Evolutionary conservation across 2,888 invertebrate species (phyloP).

Genomic region (Nephrotoma guestfalica): DNA sequence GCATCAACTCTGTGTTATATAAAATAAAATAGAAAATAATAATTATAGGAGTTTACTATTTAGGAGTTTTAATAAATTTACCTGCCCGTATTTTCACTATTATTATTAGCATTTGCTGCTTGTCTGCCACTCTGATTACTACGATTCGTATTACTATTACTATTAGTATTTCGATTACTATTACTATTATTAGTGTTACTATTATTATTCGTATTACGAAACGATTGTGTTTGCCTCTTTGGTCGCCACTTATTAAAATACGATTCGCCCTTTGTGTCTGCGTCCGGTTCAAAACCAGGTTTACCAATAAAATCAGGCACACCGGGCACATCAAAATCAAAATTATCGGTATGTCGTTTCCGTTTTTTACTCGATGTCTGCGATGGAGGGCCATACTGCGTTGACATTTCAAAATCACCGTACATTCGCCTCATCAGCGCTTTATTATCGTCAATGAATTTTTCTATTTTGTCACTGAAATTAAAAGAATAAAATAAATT

Average conservation of each 20-base stretch:
- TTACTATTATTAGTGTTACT: slow-evolving; percentile 7
- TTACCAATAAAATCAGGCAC: slow-evolving; percentile 42
- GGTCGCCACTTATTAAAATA: slow-evolving; percentile 40
- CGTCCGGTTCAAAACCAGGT: slow-evolving; percentile 28
- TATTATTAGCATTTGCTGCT: slow-evolving; percentile 6
- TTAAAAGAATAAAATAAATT: slow-evolving; percentile 7
- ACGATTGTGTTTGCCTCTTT: slow-evolving; percentile 34
- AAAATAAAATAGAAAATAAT: background rate
- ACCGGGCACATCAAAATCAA: slow-evolving; percentile 32
- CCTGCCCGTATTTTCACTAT: slow-evolving; percentile 19
- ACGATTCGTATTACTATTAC: slow-evolving; percentile 8
- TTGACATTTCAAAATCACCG: slow-evolving; percentile 65
- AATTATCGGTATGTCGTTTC: slow-evolving; percentile 29
- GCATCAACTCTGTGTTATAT: slow-evolving; percentile 48
- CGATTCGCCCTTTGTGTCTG: slow-evolving; percentile 32
- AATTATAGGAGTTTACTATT: background rate
- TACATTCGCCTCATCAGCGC: slow-evolving; percentile 88
- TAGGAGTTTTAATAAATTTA: slow-evolving; percentile 10
- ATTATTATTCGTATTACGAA: slow-evolving; percentile 31
- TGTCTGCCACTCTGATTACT: slow-evolving; percentile 1
- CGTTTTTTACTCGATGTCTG: slow-evolving; percentile 23
- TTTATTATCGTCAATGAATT: slow-evolving; percentile 88
- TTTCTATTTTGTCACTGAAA: slow-evolving; percentile 76
- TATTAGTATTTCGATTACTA: background rate
- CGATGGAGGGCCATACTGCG: slow-evolving; percentile 38